These are phyloP conservation scores for Sanderia malayensis DNA, from an alignment of 30 jellyfish, hydroid and myxozoan species.

Conservation along the genomic window DNA sequence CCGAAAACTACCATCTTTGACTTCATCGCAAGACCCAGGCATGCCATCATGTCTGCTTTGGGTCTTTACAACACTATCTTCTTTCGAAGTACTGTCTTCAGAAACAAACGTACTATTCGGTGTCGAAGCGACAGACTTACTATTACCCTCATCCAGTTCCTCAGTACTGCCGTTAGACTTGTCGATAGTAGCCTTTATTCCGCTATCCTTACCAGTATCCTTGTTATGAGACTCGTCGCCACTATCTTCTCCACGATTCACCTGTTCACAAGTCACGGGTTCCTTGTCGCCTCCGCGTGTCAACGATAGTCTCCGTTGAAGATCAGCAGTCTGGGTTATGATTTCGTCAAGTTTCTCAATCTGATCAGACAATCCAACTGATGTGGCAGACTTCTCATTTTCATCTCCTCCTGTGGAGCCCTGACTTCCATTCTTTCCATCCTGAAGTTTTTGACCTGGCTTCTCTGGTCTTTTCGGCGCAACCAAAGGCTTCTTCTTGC, in stretches of 20 bases:
- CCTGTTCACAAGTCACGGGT: too few relatives aligned
- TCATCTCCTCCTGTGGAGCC: not conserved
- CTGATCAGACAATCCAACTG: constrained; percentile 28
- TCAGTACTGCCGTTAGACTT: not conserved
- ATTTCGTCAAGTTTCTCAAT: constrained; percentile 49
- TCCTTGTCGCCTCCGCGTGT: too few relatives aligned
- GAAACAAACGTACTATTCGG: too few relatives aligned
- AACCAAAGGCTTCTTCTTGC: not conserved
- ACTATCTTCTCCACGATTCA: not conserved
- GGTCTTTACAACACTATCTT: too few relatives aligned
- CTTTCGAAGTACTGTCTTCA: too few relatives aligned
- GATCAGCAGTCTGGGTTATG: constrained; percentile 32
- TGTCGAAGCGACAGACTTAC: too few relatives aligned
- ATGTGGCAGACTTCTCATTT: not conserved
- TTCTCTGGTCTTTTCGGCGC: constrained; percentile 9
- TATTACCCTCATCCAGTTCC: not conserved
- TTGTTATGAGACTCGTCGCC: not conserved
- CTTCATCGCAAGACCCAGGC: too few relatives aligned
- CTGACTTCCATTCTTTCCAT: not conserved
- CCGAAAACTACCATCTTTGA: too few relatives aligned
- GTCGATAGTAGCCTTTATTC: not conserved
- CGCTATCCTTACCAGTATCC: not conserved
- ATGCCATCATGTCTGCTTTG: too few relatives aligned
- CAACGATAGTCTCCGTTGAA: constrained; percentile 5
- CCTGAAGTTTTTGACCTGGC: not conserved